Conservation (phyloP, 2,797 vertebrate species). For the Enteromius fasciolatus region DNA sequence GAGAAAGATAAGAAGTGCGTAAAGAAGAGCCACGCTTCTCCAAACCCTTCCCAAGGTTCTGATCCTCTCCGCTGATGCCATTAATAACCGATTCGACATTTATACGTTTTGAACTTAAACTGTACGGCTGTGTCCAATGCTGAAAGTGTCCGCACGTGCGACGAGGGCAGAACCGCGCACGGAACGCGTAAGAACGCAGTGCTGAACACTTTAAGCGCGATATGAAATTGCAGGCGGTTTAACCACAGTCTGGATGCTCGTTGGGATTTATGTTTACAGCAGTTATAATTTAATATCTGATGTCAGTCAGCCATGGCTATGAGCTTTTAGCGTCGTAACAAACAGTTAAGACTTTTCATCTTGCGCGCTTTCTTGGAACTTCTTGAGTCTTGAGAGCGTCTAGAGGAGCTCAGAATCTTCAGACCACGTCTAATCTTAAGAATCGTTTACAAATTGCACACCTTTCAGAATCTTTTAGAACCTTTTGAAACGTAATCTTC, state of each 20-base stretch:
- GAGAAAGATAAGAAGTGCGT: slow-evolving; percentile 65
- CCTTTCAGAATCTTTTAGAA: background rate
- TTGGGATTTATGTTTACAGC: background rate
- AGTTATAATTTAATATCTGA: background rate
- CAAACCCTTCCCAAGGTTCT: slow-evolving; percentile 30
- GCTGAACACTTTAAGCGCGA: background rate
- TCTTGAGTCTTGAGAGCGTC: background rate
- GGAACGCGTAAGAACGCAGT: background rate
- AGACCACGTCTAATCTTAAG: background rate
- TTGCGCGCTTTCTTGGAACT: background rate
- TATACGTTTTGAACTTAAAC: background rate
- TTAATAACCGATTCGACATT: background rate
- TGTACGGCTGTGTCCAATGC: background rate
- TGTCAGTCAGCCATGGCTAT: background rate
- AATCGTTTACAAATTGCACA: background rate
- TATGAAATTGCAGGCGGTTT: background rate
- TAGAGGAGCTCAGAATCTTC: background rate
- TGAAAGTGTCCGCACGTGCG: background rate
- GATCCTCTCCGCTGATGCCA: slow-evolving; percentile 8
- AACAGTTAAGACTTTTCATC: background rate
- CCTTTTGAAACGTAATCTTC: background rate
- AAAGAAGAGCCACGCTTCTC: slow-evolving; percentile 57
- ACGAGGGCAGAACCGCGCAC: background rate
- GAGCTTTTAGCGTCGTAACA: background rate
- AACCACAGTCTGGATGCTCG: background rate